These are phyloP conservation scores for Actenoides lindsayi DNA, from an alignment of 2,113 vertebrate genomes.

Conservation along the genomic window DNA sequence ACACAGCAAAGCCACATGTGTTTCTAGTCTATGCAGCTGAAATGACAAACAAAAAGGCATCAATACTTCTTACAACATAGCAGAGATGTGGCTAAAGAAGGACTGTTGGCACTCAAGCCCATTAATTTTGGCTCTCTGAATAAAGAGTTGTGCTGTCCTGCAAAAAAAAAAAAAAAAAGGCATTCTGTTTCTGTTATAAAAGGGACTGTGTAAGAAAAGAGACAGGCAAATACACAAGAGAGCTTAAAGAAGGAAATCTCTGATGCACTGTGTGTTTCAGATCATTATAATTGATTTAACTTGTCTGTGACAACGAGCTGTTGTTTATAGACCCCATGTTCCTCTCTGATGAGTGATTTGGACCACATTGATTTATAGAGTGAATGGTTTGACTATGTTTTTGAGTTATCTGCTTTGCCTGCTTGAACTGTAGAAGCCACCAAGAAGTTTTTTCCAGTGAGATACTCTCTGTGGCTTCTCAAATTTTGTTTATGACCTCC, in stretches of 20 bases:
- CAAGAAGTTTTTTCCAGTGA: not conserved
- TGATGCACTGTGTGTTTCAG: not conserved
- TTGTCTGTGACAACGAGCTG: not conserved
- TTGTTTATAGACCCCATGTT: constrained; percentile 23
- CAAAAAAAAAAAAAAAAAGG: not conserved
- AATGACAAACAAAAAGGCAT: constrained; percentile 39
- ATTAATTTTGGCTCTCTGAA: constrained; percentile 14
- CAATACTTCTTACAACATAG: not conserved
- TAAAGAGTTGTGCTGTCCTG: not conserved
- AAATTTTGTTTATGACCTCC: not conserved
- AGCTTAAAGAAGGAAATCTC: constrained; percentile 40
- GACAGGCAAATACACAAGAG: not conserved
- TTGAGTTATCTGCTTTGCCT: not conserved
- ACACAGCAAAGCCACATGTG: not conserved
- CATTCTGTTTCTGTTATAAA: constrained; percentile 23
- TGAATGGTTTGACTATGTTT: not conserved
- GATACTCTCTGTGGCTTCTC: not conserved
- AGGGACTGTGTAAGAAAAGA: not conserved
- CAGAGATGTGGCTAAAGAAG: constrained; percentile 17
- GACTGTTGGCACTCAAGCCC: not conserved
- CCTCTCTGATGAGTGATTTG: not conserved
- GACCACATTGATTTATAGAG: not conserved
- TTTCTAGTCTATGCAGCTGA: constrained; percentile 6
- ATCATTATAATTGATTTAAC: constrained; percentile 32
- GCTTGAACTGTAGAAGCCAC: not conserved